These are phyloP conservation scores for Papilio demoleus DNA, from an alignment of 2,888 invertebrate genomes.

Conservation along the genomic window DNA sequence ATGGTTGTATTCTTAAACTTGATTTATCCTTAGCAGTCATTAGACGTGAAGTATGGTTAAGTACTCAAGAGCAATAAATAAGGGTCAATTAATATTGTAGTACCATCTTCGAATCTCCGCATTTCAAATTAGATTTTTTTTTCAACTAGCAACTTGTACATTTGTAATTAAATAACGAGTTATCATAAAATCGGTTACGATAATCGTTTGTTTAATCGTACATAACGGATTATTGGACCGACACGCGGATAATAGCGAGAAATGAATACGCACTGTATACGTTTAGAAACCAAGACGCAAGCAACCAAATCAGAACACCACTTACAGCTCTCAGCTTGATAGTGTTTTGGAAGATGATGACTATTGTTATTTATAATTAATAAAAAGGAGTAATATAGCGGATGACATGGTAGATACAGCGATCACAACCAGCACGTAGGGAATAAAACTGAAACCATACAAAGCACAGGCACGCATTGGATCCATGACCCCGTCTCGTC, in stretches of 20 bases:
- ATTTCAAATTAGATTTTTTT: not conserved
- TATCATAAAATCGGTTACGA: not conserved
- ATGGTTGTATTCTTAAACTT: not conserved
- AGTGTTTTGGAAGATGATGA: not conserved
- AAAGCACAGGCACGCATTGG: no score
- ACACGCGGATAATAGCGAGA: not conserved
- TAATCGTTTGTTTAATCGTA: constrained; percentile 12
- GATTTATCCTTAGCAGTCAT: not conserved
- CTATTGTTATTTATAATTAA: no score
- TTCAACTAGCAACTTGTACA: not conserved
- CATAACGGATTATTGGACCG: constrained; percentile 18
- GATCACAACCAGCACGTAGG: no score
- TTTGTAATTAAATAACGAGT: constrained; percentile 5
- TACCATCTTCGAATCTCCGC: not conserved
- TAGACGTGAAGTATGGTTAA: not conserved
- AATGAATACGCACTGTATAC: constrained; percentile 3
- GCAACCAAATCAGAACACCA: not conserved
- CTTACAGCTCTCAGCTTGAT: not conserved
- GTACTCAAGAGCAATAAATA: no score
- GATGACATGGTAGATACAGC: no score
- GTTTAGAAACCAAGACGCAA: constrained; percentile 7
- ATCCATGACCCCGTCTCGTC: no score
- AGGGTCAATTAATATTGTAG: no score
- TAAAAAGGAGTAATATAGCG: no score
- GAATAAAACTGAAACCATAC: no score